Conservation (phyloP, 2,113 vertebrate genomes). For the Ictalurus furcatus region DNA sequence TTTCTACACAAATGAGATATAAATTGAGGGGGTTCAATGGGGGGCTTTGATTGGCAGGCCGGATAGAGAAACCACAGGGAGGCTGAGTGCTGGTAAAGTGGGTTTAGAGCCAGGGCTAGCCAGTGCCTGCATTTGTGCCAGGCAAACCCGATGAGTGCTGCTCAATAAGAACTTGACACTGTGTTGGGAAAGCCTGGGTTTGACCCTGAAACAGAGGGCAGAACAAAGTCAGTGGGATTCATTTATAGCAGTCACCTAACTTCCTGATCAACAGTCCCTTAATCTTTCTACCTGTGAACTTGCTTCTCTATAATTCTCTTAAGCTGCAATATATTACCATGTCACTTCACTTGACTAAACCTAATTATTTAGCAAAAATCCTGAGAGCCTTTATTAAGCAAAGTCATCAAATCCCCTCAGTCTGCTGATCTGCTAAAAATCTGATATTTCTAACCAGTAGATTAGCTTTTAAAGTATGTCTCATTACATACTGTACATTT, state of each 20-base stretch:
- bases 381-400: neutral
- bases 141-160: slow-evolving; percentile 64
- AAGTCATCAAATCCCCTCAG: neutral
- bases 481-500: neutral
- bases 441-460: neutral
- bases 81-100: neutral
- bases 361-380: neutral
- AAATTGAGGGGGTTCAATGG: slow-evolving; percentile 2
- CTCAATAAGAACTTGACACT: slow-evolving; percentile 73
- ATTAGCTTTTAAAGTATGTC: neutral
- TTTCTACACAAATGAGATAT: neutral
- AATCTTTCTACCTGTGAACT: neutral
- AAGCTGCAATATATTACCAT: neutral
- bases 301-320: slow-evolving; percentile 1
- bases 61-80: slow-evolving; percentile 44
- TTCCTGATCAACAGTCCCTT: neutral
- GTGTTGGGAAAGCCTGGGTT: slow-evolving; percentile 45
- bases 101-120: slow-evolving; percentile 59
- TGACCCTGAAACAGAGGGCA: slow-evolving; percentile 45
- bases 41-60: slow-evolving; percentile 44
- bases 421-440: neutral
- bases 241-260: slow-evolving; percentile 23
- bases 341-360: neutral
- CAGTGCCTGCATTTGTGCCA: slow-evolving; percentile 61
- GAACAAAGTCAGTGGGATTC: slow-evolving; percentile 21